Evolutionary conservation across 2,888 invertebrate genomes (phyloP), one percentile per base, ranked within the genome.

Genomic region (Apomyelois bistriatella): DNA sequence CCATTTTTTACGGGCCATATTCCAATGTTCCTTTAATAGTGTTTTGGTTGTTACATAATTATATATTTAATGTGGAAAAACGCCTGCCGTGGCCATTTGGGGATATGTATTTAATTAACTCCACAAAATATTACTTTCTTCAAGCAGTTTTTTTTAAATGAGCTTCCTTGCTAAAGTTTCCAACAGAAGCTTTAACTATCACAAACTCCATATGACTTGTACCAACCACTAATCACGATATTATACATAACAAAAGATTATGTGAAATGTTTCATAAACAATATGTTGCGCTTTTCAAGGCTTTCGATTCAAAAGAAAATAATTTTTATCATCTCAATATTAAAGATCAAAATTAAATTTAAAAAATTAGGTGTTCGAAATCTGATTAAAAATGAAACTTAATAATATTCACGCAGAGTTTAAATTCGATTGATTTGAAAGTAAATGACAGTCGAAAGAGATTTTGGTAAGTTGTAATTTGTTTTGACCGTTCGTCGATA

Each of bases 401-500:
- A 30, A 3, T 10, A 1, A 9, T 4, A 13, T 22, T 6, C 5
- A 6, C 22, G 4, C 28, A 49, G 28, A 28, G 38, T 38, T 12
- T 8, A 36, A 40, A 49, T 8, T 40, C 0, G 12, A 0, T 38
- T 12, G 28, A 13, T 28, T 12, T 9, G n/a, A 9, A 38, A 40
- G 22, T 37, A 37, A 37, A 48, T 48, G 37, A 48, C 37, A 22
- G 13, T 13, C 17, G 38, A 37, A 48, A 49, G 13, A 49, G 38
- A 28, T 49, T 49, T 37, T 40, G 37, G 38, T 49, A 22, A 49
- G 48, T 38, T 28, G 22, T 49, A 49, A 49, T 49, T 49, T 49
- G 38, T 49, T 49, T 38, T 49, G 48, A 38, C 48, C 22, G 48
- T 36, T 28, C 28, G 48, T 13, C 48, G 38, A 49, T 49, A 49